Percentiles rank a stretch among this genome's conserved stretches.
Conservation (phyloP, 2,797 vertebrate species). For the Anolis apletophallus region DNA sequence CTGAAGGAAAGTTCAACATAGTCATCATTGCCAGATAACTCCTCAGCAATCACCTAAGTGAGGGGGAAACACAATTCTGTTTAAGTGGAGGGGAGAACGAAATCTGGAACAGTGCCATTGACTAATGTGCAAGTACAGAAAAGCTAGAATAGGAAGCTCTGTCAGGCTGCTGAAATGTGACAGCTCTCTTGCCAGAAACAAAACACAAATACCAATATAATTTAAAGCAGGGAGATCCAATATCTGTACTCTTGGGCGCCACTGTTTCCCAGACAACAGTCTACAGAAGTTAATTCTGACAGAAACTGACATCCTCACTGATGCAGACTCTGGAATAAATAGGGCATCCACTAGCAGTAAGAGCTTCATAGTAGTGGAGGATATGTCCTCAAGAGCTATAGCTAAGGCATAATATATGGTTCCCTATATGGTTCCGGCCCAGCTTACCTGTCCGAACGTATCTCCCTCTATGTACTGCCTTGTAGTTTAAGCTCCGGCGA, state of each 20-base stretch:
- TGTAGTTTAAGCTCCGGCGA: too few relatives aligned
- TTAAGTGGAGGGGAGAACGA: not conserved
- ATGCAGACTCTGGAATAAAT: not conserved
- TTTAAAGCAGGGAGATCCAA: not conserved
- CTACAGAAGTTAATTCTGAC: conserved; percentile 11
- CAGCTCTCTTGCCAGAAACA: not conserved
- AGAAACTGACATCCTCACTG: not conserved
- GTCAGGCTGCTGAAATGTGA: conserved; percentile 10
- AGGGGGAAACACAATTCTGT: conserved; percentile 55
- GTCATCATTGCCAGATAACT: conserved; percentile 96
- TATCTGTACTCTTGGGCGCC: conserved; percentile 2
- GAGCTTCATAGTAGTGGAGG: not conserved
- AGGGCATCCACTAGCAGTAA: not conserved
- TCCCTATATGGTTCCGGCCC: too few relatives aligned
- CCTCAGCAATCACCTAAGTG: conserved; percentile 93
- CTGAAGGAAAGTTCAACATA: conserved; percentile 98
- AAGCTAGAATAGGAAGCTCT: not conserved
- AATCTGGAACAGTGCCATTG: not conserved
- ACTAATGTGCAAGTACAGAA: not conserved
- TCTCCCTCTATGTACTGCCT: too few relatives aligned
- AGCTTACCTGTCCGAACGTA: too few relatives aligned
- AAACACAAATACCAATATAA: not conserved
- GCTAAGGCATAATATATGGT: too few relatives aligned
- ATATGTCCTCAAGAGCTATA: not conserved
- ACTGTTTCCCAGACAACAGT: not conserved